These are phyloP conservation scores for Phyto melanocephala DNA, from an alignment of 2,888 invertebrate genomes.

Conservation along the genomic window DNA sequence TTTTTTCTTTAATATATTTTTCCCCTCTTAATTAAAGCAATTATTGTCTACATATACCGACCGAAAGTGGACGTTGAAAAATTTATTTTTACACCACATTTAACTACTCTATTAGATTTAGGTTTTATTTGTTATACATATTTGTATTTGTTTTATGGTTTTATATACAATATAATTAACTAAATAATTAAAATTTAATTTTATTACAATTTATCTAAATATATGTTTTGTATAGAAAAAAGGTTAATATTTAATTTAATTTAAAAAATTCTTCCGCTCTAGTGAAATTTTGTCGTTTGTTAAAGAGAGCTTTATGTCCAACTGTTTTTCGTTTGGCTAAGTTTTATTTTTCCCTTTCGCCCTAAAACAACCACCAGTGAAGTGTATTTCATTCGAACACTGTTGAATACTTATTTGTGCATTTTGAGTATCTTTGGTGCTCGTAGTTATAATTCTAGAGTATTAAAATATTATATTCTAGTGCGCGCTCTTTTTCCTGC, in stretches of 20 bases:
- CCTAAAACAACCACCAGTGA: slow-evolving; percentile 42
- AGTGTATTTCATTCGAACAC: neutral
- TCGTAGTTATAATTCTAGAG: neutral
- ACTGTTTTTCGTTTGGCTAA: slow-evolving; percentile 56
- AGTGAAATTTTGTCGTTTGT: slow-evolving; percentile 47
- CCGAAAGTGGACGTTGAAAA: slow-evolving; percentile 25
- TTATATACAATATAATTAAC: slow-evolving; percentile 18
- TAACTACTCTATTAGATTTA: neutral
- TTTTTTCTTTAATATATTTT: slow-evolving; percentile 10
- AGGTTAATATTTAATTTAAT: neutral
- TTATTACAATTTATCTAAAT: slow-evolving; percentile 26
- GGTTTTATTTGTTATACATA: neutral
- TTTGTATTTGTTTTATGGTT: neutral
- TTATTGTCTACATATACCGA: slow-evolving; percentile 32
- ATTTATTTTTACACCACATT: slow-evolving; percentile 1
- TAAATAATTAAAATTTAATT: neutral
- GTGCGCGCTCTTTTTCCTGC: neutral
- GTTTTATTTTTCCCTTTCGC: slow-evolving; percentile 10
- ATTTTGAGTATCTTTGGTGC: neutral
- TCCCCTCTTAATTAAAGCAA: slow-evolving; percentile 1
- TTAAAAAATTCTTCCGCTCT: slow-evolving; percentile 42
- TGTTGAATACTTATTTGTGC: slow-evolving; percentile 51
- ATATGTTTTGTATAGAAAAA: slow-evolving; percentile 14
- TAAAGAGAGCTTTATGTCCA: slow-evolving; percentile 51
- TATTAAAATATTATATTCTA: neutral